A percentile compares a stretch with the other conserved stretches of the same genome.
These are phyloP conservation scores for Forbesichthys agassizii DNA, from an alignment of 2,113 vertebrate genomes.

Conservation along the genomic window DNA sequence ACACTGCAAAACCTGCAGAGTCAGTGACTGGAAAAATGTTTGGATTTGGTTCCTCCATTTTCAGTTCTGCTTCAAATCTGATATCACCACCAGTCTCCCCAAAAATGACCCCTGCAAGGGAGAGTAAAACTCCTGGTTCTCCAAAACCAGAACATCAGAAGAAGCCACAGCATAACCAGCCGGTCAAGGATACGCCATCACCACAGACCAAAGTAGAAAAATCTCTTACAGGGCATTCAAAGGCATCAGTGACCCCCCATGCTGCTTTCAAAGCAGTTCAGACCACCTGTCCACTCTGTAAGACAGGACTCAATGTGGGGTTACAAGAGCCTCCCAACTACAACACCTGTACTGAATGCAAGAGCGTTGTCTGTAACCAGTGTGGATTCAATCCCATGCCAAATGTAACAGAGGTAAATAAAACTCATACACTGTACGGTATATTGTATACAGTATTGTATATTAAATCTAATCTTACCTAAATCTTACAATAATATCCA, in stretches of 20 bases:
- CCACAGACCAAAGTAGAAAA: conserved; percentile 67
- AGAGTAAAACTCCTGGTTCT: conserved; percentile 36
- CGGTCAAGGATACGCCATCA: conserved; percentile 36
- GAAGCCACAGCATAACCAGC: conserved; percentile 51
- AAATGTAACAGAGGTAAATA: conserved; percentile 75
- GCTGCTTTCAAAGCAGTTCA: conserved; percentile 35
- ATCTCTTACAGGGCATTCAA: conserved; percentile 33
- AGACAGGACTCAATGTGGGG: conserved; percentile 83
- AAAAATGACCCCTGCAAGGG: conserved; percentile 45
- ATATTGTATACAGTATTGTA: not conserved
- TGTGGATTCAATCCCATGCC: conserved; percentile 87
- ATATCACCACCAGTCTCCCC: conserved; percentile 66
- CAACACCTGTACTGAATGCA: conserved; percentile 91
- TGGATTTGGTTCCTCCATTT: conserved; percentile 74
- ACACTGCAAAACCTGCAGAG: conserved; percentile 78
- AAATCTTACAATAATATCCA: not conserved
- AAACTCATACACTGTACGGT: conserved; percentile 59
- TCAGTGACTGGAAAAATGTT: conserved; percentile 85
- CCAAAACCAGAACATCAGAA: conserved; percentile 50
- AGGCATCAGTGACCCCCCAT: conserved; percentile 25
- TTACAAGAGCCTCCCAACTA: conserved; percentile 86
- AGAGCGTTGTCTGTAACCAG: conserved; percentile 86
- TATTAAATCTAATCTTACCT: no score
- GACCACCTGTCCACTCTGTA: conserved; percentile 86
- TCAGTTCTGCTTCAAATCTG: conserved; percentile 73